A percentile compares a stretch with the other conserved stretches of the same genome.
Conservation (phyloP, 1,140 invertebrate genomes). For the Eumaeus atala region DNA sequence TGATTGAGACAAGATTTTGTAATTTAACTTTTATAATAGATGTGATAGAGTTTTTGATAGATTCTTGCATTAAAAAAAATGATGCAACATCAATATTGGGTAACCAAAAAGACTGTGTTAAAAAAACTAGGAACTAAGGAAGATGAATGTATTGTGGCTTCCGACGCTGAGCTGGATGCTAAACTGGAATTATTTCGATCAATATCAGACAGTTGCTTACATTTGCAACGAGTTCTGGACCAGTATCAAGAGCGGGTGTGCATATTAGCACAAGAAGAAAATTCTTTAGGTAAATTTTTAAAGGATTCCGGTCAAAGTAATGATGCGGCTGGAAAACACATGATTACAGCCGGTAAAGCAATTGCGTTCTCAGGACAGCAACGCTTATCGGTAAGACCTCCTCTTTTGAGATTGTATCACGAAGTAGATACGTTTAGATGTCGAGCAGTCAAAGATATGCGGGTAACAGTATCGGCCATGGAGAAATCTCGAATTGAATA, state of each 20-base stretch:
- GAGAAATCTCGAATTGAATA: constrained; percentile 98
- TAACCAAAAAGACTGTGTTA: constrained; percentile 96
- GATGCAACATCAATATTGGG: constrained; percentile 98
- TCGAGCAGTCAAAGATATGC: constrained; percentile 94
- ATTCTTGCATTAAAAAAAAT: constrained; percentile 31
- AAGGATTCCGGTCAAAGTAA: constrained; percentile 95
- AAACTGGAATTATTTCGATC: constrained; percentile 98
- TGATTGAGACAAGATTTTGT: no score
- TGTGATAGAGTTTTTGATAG: no score
- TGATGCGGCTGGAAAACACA: constrained; percentile 88
- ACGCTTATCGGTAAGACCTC: constrained; percentile 88
- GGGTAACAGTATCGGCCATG: constrained; percentile 93
- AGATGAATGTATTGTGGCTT: constrained; percentile 96
- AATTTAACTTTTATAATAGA: no score
- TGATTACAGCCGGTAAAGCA: constrained; percentile 94
- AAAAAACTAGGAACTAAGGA: constrained; percentile 97
- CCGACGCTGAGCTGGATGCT: constrained; percentile 96
- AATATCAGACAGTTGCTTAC: constrained; percentile 92
- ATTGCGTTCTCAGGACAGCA: constrained; percentile 97
- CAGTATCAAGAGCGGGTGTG: constrained; percentile 95
- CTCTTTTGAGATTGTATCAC: constrained; percentile 92
- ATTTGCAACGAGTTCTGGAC: constrained; percentile 93
- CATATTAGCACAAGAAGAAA: constrained; percentile 96
- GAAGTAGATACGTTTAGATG: constrained; percentile 96
- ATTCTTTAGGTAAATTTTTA: constrained; percentile 94